These are phyloP conservation scores for Mus spretus DNA, from an alignment of 2,797 vertebrate species.

Conservation along the genomic window DNA sequence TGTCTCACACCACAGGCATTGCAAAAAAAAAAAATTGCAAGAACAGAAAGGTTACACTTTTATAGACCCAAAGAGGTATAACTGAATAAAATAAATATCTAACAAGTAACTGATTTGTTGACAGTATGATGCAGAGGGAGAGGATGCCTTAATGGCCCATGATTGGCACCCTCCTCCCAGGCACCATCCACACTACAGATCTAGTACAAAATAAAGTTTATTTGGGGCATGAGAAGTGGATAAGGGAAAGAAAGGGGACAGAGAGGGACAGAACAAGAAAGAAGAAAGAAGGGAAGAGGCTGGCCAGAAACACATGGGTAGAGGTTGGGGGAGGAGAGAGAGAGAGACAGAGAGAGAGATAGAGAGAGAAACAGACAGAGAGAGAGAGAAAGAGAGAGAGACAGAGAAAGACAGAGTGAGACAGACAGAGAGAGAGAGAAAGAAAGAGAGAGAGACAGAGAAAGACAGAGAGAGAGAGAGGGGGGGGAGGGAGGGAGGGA, in stretches of 20 bases:
- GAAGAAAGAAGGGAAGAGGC: background rate
- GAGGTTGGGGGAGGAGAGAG: background rate
- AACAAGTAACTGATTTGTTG: background rate
- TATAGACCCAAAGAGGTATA: background rate
- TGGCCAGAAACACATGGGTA: background rate
- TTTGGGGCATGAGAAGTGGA: background rate
- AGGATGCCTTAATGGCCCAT: background rate
- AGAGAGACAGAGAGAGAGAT: background rate
- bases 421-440: background rate
- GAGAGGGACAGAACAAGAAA: background rate
- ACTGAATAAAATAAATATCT: background rate
- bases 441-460: background rate
- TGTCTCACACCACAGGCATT: background rate
- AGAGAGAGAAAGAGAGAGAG: background rate
- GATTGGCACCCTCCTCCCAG: background rate
- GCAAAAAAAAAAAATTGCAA: background rate
- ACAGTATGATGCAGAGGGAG: background rate
- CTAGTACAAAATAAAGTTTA: background rate
- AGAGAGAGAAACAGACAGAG: too few species aligned
- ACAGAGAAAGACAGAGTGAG: background rate
- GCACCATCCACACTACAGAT: background rate
- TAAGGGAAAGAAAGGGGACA: background rate
- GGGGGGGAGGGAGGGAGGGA: too few species aligned
- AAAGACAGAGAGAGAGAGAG: background rate
- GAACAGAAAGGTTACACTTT: background rate